A percentile compares a stretch with the other conserved stretches of the same genome.
Evolutionary conservation across 2,888 invertebrate species (phyloP).

Genomic region (Mimas tiliae): DNA sequence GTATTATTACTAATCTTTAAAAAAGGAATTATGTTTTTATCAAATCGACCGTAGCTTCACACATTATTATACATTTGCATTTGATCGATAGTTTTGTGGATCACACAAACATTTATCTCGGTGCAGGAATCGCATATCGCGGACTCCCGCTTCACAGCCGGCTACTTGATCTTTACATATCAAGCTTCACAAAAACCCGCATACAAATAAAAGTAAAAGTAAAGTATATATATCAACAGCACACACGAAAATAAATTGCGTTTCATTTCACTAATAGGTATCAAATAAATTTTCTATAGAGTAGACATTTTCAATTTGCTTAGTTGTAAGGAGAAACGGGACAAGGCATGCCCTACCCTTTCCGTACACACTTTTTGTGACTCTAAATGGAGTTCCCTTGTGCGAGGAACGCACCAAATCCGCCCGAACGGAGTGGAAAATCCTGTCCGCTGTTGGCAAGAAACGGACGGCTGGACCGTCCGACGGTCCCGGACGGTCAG

Average conservation of each 20-base stretch:
- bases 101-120: too few relatives aligned
- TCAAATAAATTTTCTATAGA: constrained; percentile 27
- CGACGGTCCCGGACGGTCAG: constrained; percentile 43
- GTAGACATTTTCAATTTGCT: constrained; percentile 25
- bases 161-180: too few relatives aligned
- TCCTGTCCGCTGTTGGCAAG: constrained; percentile 63
- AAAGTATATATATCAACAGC: too few relatives aligned
- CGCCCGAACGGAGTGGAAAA: constrained; percentile 66
- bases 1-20: too few relatives aligned
- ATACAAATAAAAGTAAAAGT: neutral
- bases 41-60: too few relatives aligned
- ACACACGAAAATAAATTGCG: constrained; percentile 10
- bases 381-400: constrained; percentile 77
- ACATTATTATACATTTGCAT: too few relatives aligned
- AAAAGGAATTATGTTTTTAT: too few relatives aligned
- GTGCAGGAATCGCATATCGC: too few relatives aligned
- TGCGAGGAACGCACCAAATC: constrained; percentile 64
- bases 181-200: neutral
- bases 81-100: too few relatives aligned
- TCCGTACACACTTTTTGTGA: constrained; percentile 67
- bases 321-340: constrained; percentile 34
- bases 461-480: constrained; percentile 45
- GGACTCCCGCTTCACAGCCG: too few relatives aligned
- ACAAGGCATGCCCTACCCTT: constrained; percentile 51
- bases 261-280: constrained; percentile 8